phyloP scores from a whole-genome alignment of 2,113 vertebrate species.

The Rafetus swinhoei region DNA sequence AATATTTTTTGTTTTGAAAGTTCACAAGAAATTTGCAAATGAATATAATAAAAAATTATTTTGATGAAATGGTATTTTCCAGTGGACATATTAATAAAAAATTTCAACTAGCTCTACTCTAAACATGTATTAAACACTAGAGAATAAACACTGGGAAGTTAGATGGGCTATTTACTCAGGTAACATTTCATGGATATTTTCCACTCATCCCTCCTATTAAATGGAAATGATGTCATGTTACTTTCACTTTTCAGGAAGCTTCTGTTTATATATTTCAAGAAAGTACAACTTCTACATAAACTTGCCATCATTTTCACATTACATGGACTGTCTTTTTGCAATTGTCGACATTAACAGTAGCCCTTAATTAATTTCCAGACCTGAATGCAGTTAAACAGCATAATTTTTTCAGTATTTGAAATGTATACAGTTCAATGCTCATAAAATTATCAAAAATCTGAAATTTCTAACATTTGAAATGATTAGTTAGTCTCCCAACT shows the following conservation, averaged over 20 bases:
- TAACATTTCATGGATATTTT: neutral
- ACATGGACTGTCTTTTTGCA: neutral
- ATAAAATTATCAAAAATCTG: neutral
- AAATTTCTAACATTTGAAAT: conserved; percentile 29
- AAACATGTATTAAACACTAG: neutral
- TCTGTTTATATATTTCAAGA: neutral
- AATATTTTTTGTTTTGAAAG: too few relatives aligned
- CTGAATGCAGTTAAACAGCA: neutral
- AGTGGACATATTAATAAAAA: too few relatives aligned
- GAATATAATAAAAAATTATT: neutral
- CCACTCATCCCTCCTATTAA: neutral
- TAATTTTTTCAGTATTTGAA: neutral
- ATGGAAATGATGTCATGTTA: neutral
- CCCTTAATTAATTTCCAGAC: neutral
- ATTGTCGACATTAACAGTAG: neutral
- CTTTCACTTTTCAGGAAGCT: neutral
- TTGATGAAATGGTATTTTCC: neutral
- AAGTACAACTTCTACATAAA: neutral
- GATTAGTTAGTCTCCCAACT: neutral
- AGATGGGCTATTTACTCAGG: neutral
- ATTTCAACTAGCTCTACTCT: neutral
- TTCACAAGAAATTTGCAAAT: neutral
- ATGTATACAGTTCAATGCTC: neutral
- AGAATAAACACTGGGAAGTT: neutral
- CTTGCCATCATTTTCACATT: neutral